Evolutionary conservation across 2,113 vertebrate genomes (phyloP).

Genomic region (Pelodiscus sinensis): DNA sequence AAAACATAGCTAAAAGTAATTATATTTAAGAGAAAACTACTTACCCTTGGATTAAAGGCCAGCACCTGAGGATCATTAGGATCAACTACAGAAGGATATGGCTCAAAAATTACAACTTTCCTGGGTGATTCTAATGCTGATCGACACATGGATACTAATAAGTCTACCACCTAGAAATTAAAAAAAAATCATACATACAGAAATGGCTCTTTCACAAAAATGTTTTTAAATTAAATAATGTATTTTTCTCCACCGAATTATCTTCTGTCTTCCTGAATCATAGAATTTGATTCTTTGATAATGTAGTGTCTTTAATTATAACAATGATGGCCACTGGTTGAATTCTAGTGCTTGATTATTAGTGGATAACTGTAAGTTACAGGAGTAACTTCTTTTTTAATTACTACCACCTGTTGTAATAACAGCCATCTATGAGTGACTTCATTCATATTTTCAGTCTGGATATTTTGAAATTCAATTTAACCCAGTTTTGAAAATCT

Average conservation of each 20-base stretch:
- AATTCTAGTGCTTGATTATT: not conserved
- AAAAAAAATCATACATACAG: slow-evolving; percentile 19
- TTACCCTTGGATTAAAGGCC: slow-evolving; percentile 92
- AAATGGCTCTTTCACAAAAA: not conserved
- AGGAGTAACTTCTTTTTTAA: not conserved
- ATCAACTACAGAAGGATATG: slow-evolving; percentile 94
- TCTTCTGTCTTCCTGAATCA: not conserved
- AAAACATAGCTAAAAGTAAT: not conserved
- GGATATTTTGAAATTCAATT: not conserved
- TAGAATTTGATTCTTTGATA: not conserved
- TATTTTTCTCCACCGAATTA: not conserved
- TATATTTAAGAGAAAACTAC: slow-evolving; percentile 17
- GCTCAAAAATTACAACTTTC: slow-evolving; percentile 94
- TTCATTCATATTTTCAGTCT: not conserved
- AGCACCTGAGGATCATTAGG: slow-evolving; percentile 89
- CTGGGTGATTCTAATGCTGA: slow-evolving; percentile 91
- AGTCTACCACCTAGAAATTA: slow-evolving; percentile 87
- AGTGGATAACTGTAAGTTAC: not conserved
- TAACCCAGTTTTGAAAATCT: not conserved
- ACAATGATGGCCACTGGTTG: not conserved
- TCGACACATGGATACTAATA: slow-evolving; percentile 92
- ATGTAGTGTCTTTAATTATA: not conserved
- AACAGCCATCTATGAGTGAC: not conserved
- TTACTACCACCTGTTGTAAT: not conserved
- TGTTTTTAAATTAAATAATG: not conserved